Percentiles rank a stretch among this genome's conserved stretches.
Evolutionary conservation across 2,888 invertebrate genomes (phyloP).

Genomic region (Baronia brevicornis): DNA sequence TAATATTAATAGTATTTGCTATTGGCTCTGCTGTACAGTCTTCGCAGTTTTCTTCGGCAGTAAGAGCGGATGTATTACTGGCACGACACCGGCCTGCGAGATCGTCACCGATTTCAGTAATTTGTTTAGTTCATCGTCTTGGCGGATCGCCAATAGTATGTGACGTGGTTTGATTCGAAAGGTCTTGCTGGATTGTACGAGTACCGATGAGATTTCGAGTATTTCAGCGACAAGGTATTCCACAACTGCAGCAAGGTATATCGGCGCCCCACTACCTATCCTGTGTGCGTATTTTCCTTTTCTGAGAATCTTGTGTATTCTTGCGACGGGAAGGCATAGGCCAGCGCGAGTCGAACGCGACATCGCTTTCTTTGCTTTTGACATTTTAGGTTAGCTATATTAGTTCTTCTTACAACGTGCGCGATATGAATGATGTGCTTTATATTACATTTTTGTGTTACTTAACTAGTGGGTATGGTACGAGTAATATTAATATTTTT

Average conservation of each 20-base stretch:
- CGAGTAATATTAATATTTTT: no score
- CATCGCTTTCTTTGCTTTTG: conserved; percentile 28
- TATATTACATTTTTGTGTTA: neutral
- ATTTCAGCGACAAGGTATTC: conserved; percentile 82
- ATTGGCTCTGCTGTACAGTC: conserved; percentile 14
- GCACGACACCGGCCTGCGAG: conserved; percentile 45
- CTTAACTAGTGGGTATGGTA: neutral
- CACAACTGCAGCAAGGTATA: conserved; percentile 74
- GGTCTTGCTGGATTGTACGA: conserved; percentile 80
- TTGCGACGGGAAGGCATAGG: conserved; percentile 71
- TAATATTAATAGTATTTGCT: conserved; percentile 1
- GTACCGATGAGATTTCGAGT: conserved; percentile 77
- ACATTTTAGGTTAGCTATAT: conserved; percentile 24
- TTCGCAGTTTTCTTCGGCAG: conserved; percentile 48
- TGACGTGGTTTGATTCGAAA: conserved; percentile 54
- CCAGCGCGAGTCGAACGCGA: conserved; percentile 68
- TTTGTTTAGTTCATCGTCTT: conserved; percentile 45
- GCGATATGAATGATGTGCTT: neutral
- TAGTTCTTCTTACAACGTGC: neutral
- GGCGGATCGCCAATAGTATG: conserved; percentile 43
- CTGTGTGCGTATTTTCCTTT: conserved; percentile 78
- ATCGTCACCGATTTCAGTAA: conserved; percentile 44
- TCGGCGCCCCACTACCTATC: conserved; percentile 69
- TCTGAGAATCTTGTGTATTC: conserved; percentile 72
- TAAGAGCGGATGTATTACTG: conserved; percentile 37